Evolutionary conservation across 2,113 vertebrate genomes (phyloP).

Genomic region (Hemiscyllium ocellatum): DNA sequence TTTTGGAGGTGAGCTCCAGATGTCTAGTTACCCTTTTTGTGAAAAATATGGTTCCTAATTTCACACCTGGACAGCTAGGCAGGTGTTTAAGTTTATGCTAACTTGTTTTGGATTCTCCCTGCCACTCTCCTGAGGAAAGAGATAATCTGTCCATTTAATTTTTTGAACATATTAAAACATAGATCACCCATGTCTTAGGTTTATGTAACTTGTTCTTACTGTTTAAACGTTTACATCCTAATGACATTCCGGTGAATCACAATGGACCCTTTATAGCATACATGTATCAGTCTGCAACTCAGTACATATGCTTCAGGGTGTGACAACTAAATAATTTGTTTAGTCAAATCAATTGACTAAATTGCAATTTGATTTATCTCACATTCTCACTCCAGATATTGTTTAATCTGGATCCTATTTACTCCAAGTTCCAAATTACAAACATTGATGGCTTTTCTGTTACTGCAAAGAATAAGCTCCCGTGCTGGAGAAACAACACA

Average conservation of each 20-base stretch:
- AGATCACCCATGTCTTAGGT: neutral
- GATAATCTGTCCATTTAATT: neutral
- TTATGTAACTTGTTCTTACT: neutral
- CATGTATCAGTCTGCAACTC: neutral
- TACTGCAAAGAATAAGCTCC: neutral
- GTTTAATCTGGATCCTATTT: neutral
- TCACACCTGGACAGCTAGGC: neutral
- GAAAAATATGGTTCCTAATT: neutral
- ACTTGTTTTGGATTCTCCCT: neutral
- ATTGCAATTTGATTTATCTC: neutral
- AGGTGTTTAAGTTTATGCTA: neutral
- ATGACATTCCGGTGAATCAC: neutral
- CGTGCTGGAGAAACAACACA: neutral
- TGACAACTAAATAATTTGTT: neutral
- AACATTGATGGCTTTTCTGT: neutral
- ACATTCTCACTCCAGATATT: neutral
- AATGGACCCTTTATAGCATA: neutral
- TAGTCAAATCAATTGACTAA: neutral
- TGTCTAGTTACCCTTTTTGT: neutral
- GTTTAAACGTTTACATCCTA: neutral
- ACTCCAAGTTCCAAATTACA: neutral
- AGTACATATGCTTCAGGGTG: neutral
- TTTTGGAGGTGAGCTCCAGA: neutral
- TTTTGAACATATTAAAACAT: neutral
- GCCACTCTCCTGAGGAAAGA: neutral